Percentiles rank a stretch among this genome's conserved stretches.
Evolutionary conservation across 2,113 vertebrate species (phyloP).

Genomic region (Hemichromis elongatus): DNA sequence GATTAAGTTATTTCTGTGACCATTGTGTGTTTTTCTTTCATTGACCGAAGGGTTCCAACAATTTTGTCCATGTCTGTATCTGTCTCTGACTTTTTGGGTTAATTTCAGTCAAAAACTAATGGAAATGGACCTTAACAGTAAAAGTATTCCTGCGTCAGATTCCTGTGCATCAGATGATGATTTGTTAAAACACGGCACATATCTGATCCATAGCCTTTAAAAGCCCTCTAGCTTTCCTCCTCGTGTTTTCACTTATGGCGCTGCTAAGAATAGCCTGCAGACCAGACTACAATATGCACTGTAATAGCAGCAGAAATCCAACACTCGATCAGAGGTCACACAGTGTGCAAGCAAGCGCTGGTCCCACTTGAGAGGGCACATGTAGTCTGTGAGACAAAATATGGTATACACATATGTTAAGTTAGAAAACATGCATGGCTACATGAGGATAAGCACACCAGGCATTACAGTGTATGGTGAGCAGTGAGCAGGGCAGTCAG

Average conservation of each 20-base stretch:
- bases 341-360: background rate
- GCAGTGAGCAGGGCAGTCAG: background rate
- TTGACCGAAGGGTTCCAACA: no score
- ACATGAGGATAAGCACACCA: background rate
- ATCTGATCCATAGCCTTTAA: background rate
- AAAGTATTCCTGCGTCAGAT: background rate
- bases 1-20: no score
- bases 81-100: background rate
- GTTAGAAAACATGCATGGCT: background rate
- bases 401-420: conserved; percentile 15
- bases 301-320: conserved; percentile 32
- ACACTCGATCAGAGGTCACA: conserved; percentile 12
- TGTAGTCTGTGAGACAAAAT: background rate
- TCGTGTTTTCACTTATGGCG: conserved; percentile 12
- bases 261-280: conserved; percentile 31
- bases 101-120: background rate
- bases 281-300: conserved; percentile 37
- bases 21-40: no score
- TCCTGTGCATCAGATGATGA: background rate
- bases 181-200: background rate
- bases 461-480: background rate
- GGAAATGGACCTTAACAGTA: background rate
- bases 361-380: background rate
- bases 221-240: background rate
- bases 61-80: no score